Evolutionary conservation across 2,797 vertebrate species (phyloP).

Genomic region (Borostomias antarcticus): DNA sequence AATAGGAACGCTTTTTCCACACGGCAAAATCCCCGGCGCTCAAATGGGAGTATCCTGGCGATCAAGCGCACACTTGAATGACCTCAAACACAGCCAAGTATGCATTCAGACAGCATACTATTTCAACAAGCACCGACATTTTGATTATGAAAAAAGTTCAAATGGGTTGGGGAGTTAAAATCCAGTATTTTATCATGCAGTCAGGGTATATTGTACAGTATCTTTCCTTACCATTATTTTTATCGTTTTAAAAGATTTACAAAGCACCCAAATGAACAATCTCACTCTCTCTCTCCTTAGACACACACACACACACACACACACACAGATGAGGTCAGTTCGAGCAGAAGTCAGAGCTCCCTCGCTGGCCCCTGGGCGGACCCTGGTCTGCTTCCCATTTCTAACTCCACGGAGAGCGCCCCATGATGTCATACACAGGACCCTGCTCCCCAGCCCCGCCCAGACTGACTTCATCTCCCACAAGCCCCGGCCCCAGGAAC

Average conservation of each 20-base stretch:
- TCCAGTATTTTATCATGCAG: too few relatives aligned
- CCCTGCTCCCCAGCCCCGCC: not conserved
- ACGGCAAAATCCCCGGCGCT: constrained; percentile 5
- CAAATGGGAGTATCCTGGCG: constrained; percentile 8
- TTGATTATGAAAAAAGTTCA: not conserved
- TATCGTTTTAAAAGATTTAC: too few relatives aligned
- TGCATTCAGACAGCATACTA: constrained; percentile 1
- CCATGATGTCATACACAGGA: constrained; percentile 38
- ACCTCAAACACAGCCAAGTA: not conserved
- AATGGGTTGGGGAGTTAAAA: not conserved
- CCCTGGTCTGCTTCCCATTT: constrained; percentile 36
- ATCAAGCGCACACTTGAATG: constrained; percentile 3
- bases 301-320: constrained; percentile 6
- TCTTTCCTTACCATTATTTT: not conserved
- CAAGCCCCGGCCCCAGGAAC: not conserved
- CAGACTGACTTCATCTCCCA: constrained; percentile 5
- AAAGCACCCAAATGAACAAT: not conserved
- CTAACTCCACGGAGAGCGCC: constrained; percentile 5
- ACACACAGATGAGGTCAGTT: not conserved
- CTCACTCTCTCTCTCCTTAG: not conserved
- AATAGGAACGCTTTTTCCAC: constrained; percentile 36
- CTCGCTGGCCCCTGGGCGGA: constrained; percentile 8
- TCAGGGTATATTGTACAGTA: not conserved
- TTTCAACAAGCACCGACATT: not conserved
- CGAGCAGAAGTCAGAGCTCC: not conserved